Conservation (phyloP, 2,113 vertebrate species). For the Suricata suricatta region DNA sequence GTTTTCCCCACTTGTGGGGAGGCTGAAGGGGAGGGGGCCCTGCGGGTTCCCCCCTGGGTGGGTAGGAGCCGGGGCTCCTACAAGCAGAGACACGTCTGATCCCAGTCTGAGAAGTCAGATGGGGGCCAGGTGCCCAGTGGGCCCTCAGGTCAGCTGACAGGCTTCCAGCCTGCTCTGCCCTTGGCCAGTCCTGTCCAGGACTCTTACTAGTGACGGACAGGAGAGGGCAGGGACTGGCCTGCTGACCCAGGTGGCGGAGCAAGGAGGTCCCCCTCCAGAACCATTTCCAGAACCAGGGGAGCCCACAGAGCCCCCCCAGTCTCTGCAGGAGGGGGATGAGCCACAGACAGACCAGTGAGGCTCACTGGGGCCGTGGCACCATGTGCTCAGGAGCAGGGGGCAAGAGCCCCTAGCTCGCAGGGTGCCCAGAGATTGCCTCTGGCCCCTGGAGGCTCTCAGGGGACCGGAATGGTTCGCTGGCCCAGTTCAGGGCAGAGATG, state of each 20-base stretch:
- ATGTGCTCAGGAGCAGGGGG: neutral
- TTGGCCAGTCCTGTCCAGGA: neutral
- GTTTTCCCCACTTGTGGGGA: neutral
- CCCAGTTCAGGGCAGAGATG: neutral
- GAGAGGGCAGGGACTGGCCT: neutral
- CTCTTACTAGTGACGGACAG: fast-evolving
- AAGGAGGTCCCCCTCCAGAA: neutral
- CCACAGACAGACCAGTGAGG: neutral
- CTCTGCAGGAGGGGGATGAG: neutral
- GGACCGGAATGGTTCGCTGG: fast-evolving
- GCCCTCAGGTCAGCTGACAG: neutral
- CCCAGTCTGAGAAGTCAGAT: neutral
- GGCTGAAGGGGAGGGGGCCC: neutral
- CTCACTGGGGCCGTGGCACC: neutral
- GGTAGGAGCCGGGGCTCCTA: neutral
- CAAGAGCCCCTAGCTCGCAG: neutral
- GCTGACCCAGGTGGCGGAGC: neutral
- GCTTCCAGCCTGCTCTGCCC: neutral
- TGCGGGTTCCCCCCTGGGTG: neutral
- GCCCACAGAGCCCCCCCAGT: fast-evolving
- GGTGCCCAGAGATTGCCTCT: neutral
- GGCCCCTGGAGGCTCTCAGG: too few species aligned
- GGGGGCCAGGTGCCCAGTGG: fast-evolving
- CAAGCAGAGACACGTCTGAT: neutral
- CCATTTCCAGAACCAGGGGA: neutral